Base-by-base conservation (phyloP, 2,888 invertebrate species). In the Cataglyphis albicans region DNA sequence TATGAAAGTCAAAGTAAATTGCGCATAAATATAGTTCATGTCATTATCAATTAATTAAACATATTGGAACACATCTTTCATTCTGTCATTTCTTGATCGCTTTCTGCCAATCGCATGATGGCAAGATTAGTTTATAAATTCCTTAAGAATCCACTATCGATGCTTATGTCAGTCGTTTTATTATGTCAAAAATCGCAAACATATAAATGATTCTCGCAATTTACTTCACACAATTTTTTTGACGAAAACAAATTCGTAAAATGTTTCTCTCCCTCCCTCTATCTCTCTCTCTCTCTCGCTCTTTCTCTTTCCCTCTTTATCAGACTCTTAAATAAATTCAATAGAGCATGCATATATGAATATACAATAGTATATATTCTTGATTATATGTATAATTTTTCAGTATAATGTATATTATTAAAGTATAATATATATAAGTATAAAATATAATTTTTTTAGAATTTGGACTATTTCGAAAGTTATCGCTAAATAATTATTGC, bases 31-130 rank as follows among this genome's bases (percentile, higher is more conserved):
- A 18, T 41, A 3, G 4, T 57, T 9, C 4, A 59, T 35, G 44
- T 59, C 59, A 61, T 21, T 44, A 44, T 48, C 35, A 35, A 78
- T 78, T 78, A 68, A 59, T 70, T 61, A 80, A 18, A 44, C 15
- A 35, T 32, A 59, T 10, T 15, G n/a, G 15, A 44, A 15, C 55
- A 6, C n/a, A n/a, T 65, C 18, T 18, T 48, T 32, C 44, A n/a
- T 38, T 38, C 15, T 25, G 21, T 41, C 67, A 48, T 44, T 12
- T 44, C n/a, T 44, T 15, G 29, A 41, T 74, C 44, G 32, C 32
- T 63, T 35, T n/a, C 48, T 48, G 10, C 48, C 44, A 18, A 48
- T 48, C 21, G 61, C 44, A 15, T 21, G 74, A 63, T 61, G 44
- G 48, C 15, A 15, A 74, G n/a, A 44, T 63, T 48, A n/a, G 32